Percentiles rank a stretch among this genome's conserved stretches.
phyloP scores from a whole-genome alignment of 2,113 vertebrate genomes.

The Salvelinus fontinalis region DNA sequence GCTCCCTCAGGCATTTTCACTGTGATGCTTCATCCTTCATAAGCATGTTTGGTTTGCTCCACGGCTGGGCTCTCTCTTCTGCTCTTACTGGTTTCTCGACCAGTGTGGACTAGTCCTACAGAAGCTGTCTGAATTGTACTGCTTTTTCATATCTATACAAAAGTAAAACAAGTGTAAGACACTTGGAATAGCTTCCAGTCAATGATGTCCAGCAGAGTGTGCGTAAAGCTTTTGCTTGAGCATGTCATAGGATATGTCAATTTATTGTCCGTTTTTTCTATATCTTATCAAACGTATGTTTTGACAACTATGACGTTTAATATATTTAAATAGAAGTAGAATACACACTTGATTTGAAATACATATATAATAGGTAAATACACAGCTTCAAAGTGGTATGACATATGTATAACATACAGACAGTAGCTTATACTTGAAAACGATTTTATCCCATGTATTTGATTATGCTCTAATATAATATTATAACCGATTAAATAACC shows the following conservation, averaged over 20 bases:
- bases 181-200: not conserved
- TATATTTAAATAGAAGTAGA: not conserved
- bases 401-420: not conserved
- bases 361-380: not conserved
- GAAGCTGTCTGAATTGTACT: not conserved
- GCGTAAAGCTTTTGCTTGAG: not conserved
- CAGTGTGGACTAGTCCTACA: not conserved
- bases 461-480: not conserved
- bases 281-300: not conserved
- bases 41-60: conserved; percentile 13
- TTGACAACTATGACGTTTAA: not conserved
- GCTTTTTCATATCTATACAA: not conserved
- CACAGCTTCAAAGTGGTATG: not conserved
- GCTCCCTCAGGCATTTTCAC: conserved; percentile 66
- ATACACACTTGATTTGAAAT: not conserved
- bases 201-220: not conserved
- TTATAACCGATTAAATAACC: not conserved
- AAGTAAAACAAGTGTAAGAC: not conserved
- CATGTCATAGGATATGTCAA: not conserved
- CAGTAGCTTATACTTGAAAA: not conserved
- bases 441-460: not conserved
- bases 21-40: conserved; percentile 63
- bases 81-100: not conserved
- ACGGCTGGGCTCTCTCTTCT: not conserved
- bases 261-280: not conserved